Evolutionary conservation across 2,797 vertebrate genomes (phyloP).

Genomic region (Amblyopsis hoosieri): DNA sequence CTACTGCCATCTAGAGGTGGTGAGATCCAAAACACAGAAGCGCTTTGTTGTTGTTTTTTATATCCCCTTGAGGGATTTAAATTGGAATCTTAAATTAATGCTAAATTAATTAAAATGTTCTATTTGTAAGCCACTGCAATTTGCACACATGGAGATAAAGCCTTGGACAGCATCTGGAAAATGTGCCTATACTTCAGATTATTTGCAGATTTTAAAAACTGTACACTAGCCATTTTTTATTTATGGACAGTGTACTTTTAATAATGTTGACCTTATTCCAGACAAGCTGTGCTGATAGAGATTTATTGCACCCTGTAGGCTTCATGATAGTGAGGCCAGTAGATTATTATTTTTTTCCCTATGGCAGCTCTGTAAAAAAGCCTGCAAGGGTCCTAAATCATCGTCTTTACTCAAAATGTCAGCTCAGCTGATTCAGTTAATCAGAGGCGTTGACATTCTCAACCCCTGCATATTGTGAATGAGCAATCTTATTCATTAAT

Average conservation of each 20-base stretch:
- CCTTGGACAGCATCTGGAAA: constrained; percentile 33
- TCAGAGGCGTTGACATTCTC: too few species aligned
- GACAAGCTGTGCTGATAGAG: constrained; percentile 60
- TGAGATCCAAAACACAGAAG: constrained; percentile 12
- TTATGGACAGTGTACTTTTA: constrained; percentile 58
- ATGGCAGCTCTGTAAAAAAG: neutral
- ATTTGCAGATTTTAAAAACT: constrained; percentile 28
- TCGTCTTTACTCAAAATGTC: too few species aligned
- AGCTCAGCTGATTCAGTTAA: too few species aligned
- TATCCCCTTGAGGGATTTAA: constrained; percentile 28
- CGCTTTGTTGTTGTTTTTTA: neutral
- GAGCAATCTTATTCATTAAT: too few species aligned
- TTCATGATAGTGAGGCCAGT: constrained; percentile 65
- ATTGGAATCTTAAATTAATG: constrained; percentile 11
- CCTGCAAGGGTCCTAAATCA: constrained; percentile 4
- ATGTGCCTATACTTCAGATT: neutral
- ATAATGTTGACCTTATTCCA: constrained; percentile 73
- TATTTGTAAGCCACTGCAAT: constrained; percentile 31
- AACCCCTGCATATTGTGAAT: too few species aligned
- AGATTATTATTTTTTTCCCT: constrained; percentile 31
- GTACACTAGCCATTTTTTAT: neutral
- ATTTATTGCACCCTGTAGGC: constrained; percentile 65
- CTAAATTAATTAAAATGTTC: constrained; percentile 40
- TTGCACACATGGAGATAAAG: constrained; percentile 28
- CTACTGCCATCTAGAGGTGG: constrained; percentile 70